Evolutionary conservation across 2,113 vertebrate genomes (phyloP).

Genomic region (Epinephelus lanceolatus): DNA sequence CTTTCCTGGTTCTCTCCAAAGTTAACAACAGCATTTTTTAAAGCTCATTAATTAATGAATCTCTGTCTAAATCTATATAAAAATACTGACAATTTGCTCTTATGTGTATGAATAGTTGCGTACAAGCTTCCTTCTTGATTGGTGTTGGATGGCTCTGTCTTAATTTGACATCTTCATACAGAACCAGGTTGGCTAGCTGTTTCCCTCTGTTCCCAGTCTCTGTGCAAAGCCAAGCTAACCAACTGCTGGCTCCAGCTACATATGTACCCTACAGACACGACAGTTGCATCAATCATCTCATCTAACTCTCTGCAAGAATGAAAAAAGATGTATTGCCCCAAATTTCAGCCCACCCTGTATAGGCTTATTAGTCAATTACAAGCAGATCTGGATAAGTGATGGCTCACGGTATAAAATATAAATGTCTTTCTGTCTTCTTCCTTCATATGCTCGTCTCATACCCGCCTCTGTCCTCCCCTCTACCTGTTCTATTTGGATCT

Average conservation of each 20-base stretch:
- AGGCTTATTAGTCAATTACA: not conserved
- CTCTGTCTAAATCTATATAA: too few species aligned
- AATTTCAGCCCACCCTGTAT: not conserved
- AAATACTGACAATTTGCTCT: too few species aligned
- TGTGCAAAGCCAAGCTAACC: not conserved
- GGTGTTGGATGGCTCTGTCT: not conserved
- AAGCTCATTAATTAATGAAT: too few species aligned
- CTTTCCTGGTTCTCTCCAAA: too few species aligned
- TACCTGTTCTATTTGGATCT: not conserved
- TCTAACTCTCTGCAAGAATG: not conserved
- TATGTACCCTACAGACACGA: too few species aligned
- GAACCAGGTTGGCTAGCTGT: not conserved
- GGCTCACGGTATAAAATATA: not conserved
- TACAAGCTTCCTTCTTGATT: not conserved
- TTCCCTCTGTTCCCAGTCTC: not conserved
- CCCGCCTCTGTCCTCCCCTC: not conserved
- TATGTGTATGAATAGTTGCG: too few species aligned
- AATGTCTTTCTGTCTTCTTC: slow-evolving; percentile 7
- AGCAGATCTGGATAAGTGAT: slow-evolving; percentile 7
- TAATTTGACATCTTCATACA: not conserved
- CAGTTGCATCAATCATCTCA: too few species aligned
- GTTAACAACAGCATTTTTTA: too few species aligned
- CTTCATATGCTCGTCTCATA: not conserved
- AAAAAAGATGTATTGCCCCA: not conserved
- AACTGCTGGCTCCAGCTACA: too few species aligned